These are phyloP conservation scores for Digitonthophagus gazella DNA, from an alignment of 2,888 invertebrate genomes.

Conservation along the genomic window DNA sequence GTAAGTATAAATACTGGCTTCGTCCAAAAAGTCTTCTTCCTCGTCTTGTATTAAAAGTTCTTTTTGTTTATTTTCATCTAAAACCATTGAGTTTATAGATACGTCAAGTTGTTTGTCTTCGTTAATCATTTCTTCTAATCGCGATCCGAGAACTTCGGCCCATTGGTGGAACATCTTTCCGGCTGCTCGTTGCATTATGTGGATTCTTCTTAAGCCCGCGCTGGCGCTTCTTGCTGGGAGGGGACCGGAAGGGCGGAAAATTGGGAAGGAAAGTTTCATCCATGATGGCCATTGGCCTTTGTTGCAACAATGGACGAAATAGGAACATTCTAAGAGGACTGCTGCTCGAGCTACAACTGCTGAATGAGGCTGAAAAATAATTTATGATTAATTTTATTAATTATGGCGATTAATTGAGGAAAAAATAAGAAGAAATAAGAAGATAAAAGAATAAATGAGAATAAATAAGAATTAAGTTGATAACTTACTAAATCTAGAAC, in stretches of 20 bases:
- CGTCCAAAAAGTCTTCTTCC: slow-evolving; percentile 97
- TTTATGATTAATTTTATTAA: slow-evolving; percentile 15
- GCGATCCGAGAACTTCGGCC: slow-evolving; percentile 88
- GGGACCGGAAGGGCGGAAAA: slow-evolving; percentile 71
- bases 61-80: slow-evolving; percentile 76
- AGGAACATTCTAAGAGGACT: slow-evolving; percentile 89
- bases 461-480: not conserved
- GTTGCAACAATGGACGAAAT: slow-evolving; percentile 96
- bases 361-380: slow-evolving; percentile 72
- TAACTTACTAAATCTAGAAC: slow-evolving; percentile 82
- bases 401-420: not conserved
- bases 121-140: slow-evolving; percentile 85
- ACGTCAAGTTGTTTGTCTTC: slow-evolving; percentile 76
- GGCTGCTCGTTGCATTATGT: slow-evolving; percentile 81
- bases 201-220: slow-evolving; percentile 56
- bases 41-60: slow-evolving; percentile 81
- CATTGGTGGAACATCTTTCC: slow-evolving; percentile 97
- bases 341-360: slow-evolving; percentile 92
- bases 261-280: slow-evolving; percentile 85
- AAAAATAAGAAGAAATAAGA: too few relatives aligned
- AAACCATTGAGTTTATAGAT: slow-evolving; percentile 64
- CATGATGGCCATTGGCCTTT: slow-evolving; percentile 98
- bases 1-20: slow-evolving; percentile 59
- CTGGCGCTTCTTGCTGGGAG: slow-evolving; percentile 52
- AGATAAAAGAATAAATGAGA: too few relatives aligned